phyloP scores from a whole-genome alignment of 2,888 invertebrate species.

The Tiliacea citrago region DNA sequence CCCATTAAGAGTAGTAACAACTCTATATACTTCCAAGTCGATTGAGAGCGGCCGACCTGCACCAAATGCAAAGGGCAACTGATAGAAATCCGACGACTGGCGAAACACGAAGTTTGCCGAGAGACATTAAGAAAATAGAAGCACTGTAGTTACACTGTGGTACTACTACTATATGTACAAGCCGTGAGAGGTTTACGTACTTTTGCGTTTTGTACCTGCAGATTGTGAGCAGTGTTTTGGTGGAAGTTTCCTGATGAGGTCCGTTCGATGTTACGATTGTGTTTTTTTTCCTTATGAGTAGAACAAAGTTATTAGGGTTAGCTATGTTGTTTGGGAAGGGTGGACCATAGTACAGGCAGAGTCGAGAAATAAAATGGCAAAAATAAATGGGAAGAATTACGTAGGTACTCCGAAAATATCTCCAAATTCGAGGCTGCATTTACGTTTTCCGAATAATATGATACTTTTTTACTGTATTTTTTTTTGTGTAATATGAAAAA shows the following conservation, averaged over 20 bases:
- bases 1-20: too few relatives aligned
- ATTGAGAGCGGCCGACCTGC: too few relatives aligned
- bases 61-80: too few relatives aligned
- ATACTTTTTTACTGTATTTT: background rate
- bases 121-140: too few relatives aligned
- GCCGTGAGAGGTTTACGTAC: constrained; percentile 53
- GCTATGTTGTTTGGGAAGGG: constrained; percentile 18
- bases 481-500: too few relatives aligned
- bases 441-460: background rate
- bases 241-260: constrained; percentile 57
- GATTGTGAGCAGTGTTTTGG: constrained; percentile 59
- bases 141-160: constrained; percentile 10
- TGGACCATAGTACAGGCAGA: background rate
- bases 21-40: too few relatives aligned
- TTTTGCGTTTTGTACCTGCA: constrained; percentile 58
- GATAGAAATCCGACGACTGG: too few relatives aligned
- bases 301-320: constrained; percentile 57
- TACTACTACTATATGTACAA: constrained; percentile 33
- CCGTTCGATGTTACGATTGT: constrained; percentile 52
- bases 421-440: background rate
- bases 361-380: constrained; percentile 2
- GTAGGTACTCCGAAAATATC: background rate
- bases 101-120: too few relatives aligned
- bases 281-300: constrained; percentile 57
- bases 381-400: background rate